Conservation (phyloP, 2,888 invertebrate species). For the Griposia aprilina region DNA sequence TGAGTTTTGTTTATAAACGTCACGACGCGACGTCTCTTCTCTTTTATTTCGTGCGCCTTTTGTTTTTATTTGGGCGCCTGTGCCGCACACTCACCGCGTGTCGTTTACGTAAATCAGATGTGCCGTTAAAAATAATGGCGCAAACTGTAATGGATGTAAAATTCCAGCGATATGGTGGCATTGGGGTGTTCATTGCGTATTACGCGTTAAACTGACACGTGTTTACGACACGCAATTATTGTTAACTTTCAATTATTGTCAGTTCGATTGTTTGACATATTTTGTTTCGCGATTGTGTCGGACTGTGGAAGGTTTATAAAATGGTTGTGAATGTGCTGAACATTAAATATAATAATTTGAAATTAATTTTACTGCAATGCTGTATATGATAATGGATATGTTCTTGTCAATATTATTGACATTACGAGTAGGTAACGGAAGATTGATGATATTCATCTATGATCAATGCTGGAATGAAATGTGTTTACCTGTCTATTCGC, state of each 20-base stretch:
- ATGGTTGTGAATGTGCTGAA: slow-evolving; percentile 9
- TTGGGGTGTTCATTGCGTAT: slow-evolving; percentile 61
- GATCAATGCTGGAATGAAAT: neutral
- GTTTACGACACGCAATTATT: slow-evolving; percentile 66
- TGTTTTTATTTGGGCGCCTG: slow-evolving; percentile 60
- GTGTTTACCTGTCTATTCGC: neutral
- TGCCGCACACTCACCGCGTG: slow-evolving; percentile 59
- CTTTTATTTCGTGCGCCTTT: slow-evolving; percentile 64
- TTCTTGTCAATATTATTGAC: neutral
- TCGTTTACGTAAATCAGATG: slow-evolving; percentile 76
- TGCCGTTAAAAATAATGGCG: slow-evolving; percentile 82
- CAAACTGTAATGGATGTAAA: slow-evolving; percentile 70
- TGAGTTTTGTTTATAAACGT: slow-evolving; percentile 82
- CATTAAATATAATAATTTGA: slow-evolving; percentile 8
- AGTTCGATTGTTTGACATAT: slow-evolving; percentile 66
- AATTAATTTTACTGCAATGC: slow-evolving; percentile 35
- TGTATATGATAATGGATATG: neutral
- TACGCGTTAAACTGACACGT: slow-evolving; percentile 62
- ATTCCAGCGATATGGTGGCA: slow-evolving; percentile 59
- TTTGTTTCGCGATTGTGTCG: slow-evolving; percentile 54
- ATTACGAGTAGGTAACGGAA: neutral
- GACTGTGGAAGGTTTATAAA: slow-evolving; percentile 21
- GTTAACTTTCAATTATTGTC: slow-evolving; percentile 68
- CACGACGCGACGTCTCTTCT: slow-evolving; percentile 73
- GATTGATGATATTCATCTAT: too few relatives aligned